A percentile compares a stretch with the other conserved stretches of the same genome.
Conservation (phyloP, 92 coral and sea anemone species). For the Metridium senile region DNA sequence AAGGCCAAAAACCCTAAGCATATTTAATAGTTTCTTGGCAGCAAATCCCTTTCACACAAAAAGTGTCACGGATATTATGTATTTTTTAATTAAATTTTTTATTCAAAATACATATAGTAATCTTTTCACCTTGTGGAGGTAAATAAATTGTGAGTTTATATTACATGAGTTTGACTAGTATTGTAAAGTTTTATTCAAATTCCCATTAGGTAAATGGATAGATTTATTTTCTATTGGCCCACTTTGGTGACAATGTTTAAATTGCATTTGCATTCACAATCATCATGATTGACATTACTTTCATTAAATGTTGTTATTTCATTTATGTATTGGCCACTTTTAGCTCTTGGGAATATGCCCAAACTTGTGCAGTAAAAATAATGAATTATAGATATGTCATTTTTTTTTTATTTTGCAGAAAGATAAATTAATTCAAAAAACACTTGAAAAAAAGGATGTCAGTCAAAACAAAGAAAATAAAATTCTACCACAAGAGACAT, state of each 20-base stretch:
- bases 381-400: neutral
- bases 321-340: too few relatives aligned
- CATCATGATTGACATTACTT: neutral
- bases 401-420: neutral
- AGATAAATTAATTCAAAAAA: neutral
- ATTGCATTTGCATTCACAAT: neutral
- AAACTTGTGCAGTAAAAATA: neutral
- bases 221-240: too few relatives aligned
- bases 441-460: too few relatives aligned
- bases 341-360: too few relatives aligned
- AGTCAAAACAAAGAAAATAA: conserved; percentile 6
- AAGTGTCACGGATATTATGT: neutral
- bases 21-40: conserved; percentile 2
- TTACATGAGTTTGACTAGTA: too few relatives aligned
- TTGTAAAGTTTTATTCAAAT: too few relatives aligned
- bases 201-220: too few relatives aligned
- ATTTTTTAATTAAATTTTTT: neutral
- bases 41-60: neutral
- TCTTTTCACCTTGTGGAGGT: neutral
- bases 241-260: neutral
- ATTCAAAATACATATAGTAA: neutral
- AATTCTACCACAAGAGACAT: conserved; percentile 9
- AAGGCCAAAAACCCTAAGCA: too few relatives aligned
- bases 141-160: too few relatives aligned
- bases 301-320: neutral